phyloP scores from a whole-genome alignment of 2,888 invertebrate genomes.

The Argynnis bischoffii region DNA sequence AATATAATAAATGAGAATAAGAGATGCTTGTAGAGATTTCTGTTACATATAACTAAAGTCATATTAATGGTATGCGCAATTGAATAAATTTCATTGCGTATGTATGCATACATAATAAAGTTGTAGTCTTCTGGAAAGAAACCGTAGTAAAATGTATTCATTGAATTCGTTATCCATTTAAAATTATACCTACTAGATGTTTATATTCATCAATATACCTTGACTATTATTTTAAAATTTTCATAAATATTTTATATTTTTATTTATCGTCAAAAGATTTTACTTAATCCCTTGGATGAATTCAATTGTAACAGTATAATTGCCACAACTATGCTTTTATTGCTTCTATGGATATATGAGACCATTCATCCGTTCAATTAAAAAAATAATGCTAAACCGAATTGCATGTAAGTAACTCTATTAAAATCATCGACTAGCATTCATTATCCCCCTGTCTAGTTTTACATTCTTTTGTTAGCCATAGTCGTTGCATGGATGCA shows the following conservation, averaged over 20 bases:
- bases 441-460: conserved; percentile 80
- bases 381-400: conserved; percentile 62
- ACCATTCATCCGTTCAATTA: conserved; percentile 54
- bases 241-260: not conserved
- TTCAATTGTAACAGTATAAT: not conserved
- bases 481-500: conserved; percentile 75
- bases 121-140: no score
- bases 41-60: no score
- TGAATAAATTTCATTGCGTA: no score
- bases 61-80: no score
- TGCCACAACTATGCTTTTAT: conserved; percentile 9
- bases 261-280: not conserved
- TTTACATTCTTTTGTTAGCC: conserved; percentile 78
- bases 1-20: no score
- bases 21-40: no score
- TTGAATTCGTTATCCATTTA: not conserved
- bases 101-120: no score
- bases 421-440: conserved; percentile 79
- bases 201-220: not conserved
- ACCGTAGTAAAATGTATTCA: no score
- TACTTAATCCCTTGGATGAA: not conserved
- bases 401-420: conserved; percentile 77
- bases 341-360: conserved; percentile 37
- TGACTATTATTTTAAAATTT: not conserved
- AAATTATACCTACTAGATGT: not conserved